A percentile compares a stretch with the other conserved stretches of the same genome.
These are phyloP conservation scores for Paragorgia papillata DNA, from an alignment of 92 coral and sea anemone genomes.

Conservation along the genomic window DNA sequence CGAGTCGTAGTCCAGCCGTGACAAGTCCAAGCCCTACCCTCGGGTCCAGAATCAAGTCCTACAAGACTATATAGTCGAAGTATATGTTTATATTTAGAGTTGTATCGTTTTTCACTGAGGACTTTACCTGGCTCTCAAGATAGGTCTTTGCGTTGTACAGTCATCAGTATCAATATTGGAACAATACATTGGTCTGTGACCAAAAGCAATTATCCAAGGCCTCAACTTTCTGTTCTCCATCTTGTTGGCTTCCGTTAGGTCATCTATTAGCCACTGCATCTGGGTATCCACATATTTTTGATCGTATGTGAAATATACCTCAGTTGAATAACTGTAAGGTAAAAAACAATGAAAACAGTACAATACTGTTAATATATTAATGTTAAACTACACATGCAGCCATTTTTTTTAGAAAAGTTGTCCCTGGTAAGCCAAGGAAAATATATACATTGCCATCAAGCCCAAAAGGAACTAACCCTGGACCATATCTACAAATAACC, in stretches of 20 bases:
- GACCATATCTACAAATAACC: no score
- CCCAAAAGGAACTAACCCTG: no score
- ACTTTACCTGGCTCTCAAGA: conserved; percentile 65
- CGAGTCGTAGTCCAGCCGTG: no score
- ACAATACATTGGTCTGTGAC: conserved; percentile 86
- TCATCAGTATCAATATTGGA: conserved; percentile 73
- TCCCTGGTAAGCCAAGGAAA: no score
- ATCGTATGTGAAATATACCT: conserved; percentile 70
- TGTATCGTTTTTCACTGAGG: no score
- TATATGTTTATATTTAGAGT: no score
- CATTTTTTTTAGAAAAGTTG: no score
- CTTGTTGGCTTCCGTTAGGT: conserved; percentile 67
- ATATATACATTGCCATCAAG: no score
- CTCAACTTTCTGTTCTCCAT: conserved; percentile 65
- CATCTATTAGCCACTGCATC: conserved; percentile 65
- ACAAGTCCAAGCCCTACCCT: no score
- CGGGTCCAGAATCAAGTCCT: no score
- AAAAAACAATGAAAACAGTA: neutral
- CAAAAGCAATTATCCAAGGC: conserved; percentile 81
- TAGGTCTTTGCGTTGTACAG: conserved; percentile 65
- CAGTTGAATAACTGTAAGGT: conserved; percentile 67
- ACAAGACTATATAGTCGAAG: no score
- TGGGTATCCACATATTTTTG: conserved; percentile 51
- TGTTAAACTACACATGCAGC: no score
- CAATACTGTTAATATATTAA: neutral